Evolutionary conservation across 30 jellyfish, hydroid and myxozoan genomes (phyloP).

Genomic region (Cassiopea xamachana): DNA sequence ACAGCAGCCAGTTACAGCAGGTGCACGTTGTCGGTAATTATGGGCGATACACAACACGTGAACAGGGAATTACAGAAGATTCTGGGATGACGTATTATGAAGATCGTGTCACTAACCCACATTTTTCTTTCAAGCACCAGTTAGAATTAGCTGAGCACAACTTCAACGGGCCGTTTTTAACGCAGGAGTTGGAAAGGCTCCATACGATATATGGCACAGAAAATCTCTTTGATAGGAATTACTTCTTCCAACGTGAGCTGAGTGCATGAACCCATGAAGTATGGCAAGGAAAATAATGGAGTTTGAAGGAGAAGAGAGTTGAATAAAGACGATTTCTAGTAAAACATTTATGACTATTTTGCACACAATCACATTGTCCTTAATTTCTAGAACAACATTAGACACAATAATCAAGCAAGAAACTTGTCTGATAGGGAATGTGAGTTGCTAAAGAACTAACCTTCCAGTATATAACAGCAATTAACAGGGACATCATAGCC

Average conservation of each 20-base stretch:
- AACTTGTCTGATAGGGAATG: too few species aligned
- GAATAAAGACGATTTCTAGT: too few species aligned
- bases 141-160: conserved; percentile 24
- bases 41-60: conserved; percentile 12
- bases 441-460: too few species aligned
- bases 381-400: too few species aligned
- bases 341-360: too few species aligned
- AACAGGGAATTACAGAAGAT: conserved; percentile 43
- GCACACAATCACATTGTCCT: too few species aligned
- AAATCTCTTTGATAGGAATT: conserved; percentile 49
- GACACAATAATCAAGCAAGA: too few species aligned
- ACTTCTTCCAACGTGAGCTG: conserved; percentile 50
- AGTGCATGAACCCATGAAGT: conserved; percentile 21
- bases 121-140: conserved; percentile 51
- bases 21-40: conserved; percentile 6
- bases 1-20: conserved; percentile 25
- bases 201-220: conserved; percentile 72
- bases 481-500: too few species aligned
- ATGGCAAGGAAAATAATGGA: too few species aligned
- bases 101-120: conserved; percentile 35
- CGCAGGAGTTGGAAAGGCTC: conserved; percentile 67
- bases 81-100: conserved; percentile 45
- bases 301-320: too few species aligned
- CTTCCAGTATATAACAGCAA: too few species aligned
- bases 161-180: conserved; percentile 64